Percentiles rank a stretch among this genome's conserved stretches.
Evolutionary conservation across 2,888 invertebrate genomes (phyloP).

Genomic region (Theretra japonica): DNA sequence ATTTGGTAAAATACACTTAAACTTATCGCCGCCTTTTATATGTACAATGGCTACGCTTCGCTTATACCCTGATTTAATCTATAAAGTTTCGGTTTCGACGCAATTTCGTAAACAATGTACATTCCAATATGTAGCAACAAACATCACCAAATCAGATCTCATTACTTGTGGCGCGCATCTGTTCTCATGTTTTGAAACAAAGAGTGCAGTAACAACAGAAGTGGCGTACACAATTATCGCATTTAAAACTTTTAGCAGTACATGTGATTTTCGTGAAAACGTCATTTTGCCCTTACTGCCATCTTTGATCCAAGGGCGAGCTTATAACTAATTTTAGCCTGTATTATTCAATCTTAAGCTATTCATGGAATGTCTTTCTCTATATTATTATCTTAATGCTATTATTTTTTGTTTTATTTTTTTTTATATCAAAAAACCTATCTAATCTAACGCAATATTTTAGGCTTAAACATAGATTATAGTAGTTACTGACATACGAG

Average conservation of each 20-base stretch:
- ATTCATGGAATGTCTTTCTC: not conserved
- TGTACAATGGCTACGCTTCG: not conserved
- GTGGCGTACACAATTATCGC: not conserved
- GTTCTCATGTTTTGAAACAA: not conserved
- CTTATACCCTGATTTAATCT: not conserved
- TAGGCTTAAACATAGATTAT: no score
- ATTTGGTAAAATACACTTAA: slow-evolving; percentile 1
- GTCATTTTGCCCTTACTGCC: not conserved
- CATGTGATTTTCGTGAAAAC: not conserved
- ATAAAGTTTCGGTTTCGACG: not conserved
- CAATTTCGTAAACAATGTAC: not conserved
- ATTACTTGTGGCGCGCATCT: not conserved
- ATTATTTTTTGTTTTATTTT: no score
- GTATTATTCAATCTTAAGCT: not conserved
- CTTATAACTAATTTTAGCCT: not conserved
- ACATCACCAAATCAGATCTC: slow-evolving; percentile 3
- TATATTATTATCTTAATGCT: no score
- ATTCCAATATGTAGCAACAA: not conserved
- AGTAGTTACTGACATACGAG: no score
- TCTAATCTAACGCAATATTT: no score
- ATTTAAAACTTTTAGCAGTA: not conserved
- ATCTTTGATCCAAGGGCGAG: not conserved
- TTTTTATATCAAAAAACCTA: no score
- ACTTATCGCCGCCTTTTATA: not conserved
- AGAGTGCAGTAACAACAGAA: not conserved